These are phyloP conservation scores for Ctenopoma kingsleyae DNA, from an alignment of 2,797 vertebrate species.

Conservation along the genomic window DNA sequence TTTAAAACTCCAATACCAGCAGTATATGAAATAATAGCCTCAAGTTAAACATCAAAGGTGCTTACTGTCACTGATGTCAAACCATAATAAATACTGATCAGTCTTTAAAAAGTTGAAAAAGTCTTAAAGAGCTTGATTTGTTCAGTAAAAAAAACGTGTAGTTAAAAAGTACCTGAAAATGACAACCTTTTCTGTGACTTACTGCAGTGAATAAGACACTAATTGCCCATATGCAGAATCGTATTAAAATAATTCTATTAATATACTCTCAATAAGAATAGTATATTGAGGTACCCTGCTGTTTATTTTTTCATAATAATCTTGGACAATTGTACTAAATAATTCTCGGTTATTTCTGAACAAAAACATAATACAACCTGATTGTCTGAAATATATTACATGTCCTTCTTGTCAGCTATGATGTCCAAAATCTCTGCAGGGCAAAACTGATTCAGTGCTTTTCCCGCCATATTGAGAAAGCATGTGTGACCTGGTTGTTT, in stretches of 20 bases:
- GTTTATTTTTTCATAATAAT: conserved; percentile 10
- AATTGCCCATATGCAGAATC: conserved; percentile 16
- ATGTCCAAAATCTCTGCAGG: conserved; percentile 32
- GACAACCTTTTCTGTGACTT: conserved; percentile 16
- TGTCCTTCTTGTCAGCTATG: not conserved
- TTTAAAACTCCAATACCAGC: not conserved
- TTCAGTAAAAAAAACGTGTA: conserved; percentile 9
- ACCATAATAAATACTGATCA: conserved; percentile 66
- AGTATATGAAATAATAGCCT: conserved; percentile 16
- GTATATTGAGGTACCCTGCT: conserved; percentile 16
- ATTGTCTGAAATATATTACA: conserved; percentile 53
- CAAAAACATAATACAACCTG: conserved; percentile 23
- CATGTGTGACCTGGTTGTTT: conserved; percentile 22
- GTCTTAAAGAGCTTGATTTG: not conserved
- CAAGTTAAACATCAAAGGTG: conserved; percentile 28
- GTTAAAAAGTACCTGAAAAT: conserved; percentile 47
- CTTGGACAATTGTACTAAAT: conserved; percentile 17
- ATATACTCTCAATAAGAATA: conserved; percentile 36
- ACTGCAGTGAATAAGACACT: conserved; percentile 17
- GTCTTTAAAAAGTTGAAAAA: conserved; percentile 2
- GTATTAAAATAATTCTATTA: conserved; percentile 56
- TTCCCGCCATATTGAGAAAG: conserved; percentile 18
- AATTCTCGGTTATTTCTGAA: conserved; percentile 11
- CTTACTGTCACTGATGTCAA: conserved; percentile 23
- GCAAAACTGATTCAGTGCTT: conserved; percentile 61